Conservation (phyloP, 1,140 invertebrate species). For the Mamestra configurata region DNA sequence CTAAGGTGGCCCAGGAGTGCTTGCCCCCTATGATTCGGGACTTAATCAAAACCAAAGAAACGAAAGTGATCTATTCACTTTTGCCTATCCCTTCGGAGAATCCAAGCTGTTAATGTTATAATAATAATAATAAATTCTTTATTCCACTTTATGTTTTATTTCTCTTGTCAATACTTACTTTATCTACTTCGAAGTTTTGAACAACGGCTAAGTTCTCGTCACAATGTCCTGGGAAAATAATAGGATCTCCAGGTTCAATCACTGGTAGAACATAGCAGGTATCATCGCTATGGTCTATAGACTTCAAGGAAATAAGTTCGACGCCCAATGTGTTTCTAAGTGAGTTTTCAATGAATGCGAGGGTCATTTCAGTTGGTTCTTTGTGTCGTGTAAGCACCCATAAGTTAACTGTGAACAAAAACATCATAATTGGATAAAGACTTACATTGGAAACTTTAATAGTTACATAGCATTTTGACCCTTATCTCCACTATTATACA, state of each 20-base stretch:
- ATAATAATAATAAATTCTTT: too few species aligned
- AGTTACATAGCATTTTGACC: too few species aligned
- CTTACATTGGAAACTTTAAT: neutral
- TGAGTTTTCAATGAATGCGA: slow-evolving; percentile 62
- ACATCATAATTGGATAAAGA: neutral
- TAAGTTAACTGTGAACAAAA: slow-evolving; percentile 68
- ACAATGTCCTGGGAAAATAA: slow-evolving; percentile 78
- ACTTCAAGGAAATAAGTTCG: slow-evolving; percentile 51
- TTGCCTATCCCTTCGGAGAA: too few species aligned
- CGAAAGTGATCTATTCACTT: too few species aligned
- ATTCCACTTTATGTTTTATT: too few species aligned
- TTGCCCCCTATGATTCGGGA: too few species aligned
- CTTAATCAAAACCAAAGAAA: too few species aligned
- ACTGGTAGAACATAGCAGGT: slow-evolving; percentile 69
- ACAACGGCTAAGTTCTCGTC: slow-evolving; percentile 69
- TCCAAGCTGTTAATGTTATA: too few species aligned
- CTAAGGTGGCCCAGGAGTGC: too few species aligned
- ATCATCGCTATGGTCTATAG: slow-evolving; percentile 62
- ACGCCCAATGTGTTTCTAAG: slow-evolving; percentile 61
- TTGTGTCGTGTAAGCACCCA: slow-evolving; percentile 68
- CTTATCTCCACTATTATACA: too few species aligned
- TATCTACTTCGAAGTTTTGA: slow-evolving; percentile 66
- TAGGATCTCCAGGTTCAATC: slow-evolving; percentile 64
- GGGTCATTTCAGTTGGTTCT: slow-evolving; percentile 57
- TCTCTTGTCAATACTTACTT: slow-evolving; percentile 63